Base-by-base conservation (phyloP, 2,888 invertebrate genomes). In the Drosophila hamatofila region DNA sequence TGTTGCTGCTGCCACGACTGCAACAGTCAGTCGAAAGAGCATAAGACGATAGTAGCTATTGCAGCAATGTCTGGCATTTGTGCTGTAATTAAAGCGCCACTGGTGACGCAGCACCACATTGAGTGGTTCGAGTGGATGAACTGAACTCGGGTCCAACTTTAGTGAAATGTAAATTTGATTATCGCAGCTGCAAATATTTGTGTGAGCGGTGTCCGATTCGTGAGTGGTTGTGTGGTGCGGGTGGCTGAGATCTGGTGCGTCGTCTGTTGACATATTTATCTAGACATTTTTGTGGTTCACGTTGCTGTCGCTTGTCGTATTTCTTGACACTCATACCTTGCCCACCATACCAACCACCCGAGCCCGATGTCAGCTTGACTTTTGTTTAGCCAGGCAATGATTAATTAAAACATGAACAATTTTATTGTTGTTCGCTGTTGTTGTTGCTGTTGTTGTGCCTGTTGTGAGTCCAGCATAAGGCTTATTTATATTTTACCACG, bases 101-200 rank as follows among this genome's bases (percentile, higher is more conserved):
- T 49, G 59, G 58, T 48, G 61, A 16, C 39, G 63, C 18, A 8
- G 62, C 44, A 54, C 30, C 27, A 16, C 35, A 48, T 56, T 42
- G 61, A 44, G 52, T 46, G 57, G 54, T n/a, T 46, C 48, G 49
- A 52, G 35, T 39, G 51, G 52, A 27, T 12, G 37, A 27, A 12
- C n/a, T 41, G 30, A 25, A 14, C 37, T 42, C 37, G 37, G 16
- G 23, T 23, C 35, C 33, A 39, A 37, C 14, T 44, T 44, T 16
- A 44, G 23, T 44, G 23, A 87, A 88, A 88, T 90, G 88, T 80
- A 87, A 90, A 88, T 90, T 88, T 88, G 89, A 88, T 88, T 90
- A 88, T 86, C 77, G 81, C 66, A 71, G 78, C 41, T 52, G 77
- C 75, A 88, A 90, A 88, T 89, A 90, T 90, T 86, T 87, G 83